Base-by-base conservation (phyloP, 2,113 vertebrate species). In the Ictidomys tridecemlineatus region DNA sequence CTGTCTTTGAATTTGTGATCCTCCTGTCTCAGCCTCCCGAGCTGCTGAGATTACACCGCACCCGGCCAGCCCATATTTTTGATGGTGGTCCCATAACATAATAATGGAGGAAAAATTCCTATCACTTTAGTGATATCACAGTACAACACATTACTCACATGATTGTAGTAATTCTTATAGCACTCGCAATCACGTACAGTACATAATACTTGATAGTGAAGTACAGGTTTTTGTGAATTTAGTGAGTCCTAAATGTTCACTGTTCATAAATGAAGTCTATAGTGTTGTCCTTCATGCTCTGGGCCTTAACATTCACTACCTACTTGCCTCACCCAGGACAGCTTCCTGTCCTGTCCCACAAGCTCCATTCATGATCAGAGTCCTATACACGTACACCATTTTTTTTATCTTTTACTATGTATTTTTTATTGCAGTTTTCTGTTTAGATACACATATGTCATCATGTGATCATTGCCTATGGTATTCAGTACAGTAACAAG, bases 201-300 rank as follows among this genome's bases (percentile, higher is more conserved):
- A 58, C 2, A 51, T 37, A 58, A 82, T 45, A 42, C 65, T 67
- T 67, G 65, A 32, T 67, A 67, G 26, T 14, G 30, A 2, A 89
- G 28, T 45, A 24, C 4, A 34, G 2, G n/a, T 10, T 58, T 39
- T 39, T 42, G 2, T n/a, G 72, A 34, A 16, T 12, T 58, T 53
- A 72, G 18, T 58, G n/a, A n/a, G 9, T 14, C 58, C 28, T 18
- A 4, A 42, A 13, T 56, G 3, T 18, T 42, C 8, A 56, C 8
- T 82, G 13, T 58, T 22, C 9, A 4, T 56, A 39, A 56, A 22
- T 56, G 30, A 22, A 34, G n/a, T 72, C 39, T 63, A 37, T 7
- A 74, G 16, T 16, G 22, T 1, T 32, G 8, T 13, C 3, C 32
- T 56, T 18, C 45, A 76, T 0, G 9, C 12, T 3, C 4, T 3